Evolutionary conservation across 1,140 invertebrate species (phyloP).

Genomic region (Triops cancriformis): DNA sequence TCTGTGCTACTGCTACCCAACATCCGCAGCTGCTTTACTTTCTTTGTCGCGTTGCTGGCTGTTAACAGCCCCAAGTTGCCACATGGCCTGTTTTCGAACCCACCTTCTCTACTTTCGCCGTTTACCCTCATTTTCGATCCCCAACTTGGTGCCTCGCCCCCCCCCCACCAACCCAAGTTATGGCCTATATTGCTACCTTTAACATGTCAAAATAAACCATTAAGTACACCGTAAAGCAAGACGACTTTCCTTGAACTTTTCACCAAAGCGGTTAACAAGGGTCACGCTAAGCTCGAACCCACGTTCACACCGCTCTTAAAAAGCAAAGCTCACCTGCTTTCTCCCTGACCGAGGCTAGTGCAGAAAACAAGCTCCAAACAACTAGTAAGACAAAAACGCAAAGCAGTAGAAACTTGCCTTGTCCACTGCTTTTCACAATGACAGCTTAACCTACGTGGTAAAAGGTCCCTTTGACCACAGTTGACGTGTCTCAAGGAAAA

Average conservation of each 20-base stretch:
- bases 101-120: background rate
- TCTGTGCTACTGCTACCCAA: background rate
- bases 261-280: background rate
- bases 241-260: background rate
- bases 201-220: background rate
- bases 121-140: no score
- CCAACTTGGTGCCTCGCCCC: background rate
- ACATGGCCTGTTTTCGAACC: background rate
- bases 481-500: no score
- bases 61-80: background rate
- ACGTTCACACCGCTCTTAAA: background rate
- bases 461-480: background rate
- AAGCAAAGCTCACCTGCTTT: background rate
- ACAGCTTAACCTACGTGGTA: background rate
- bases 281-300: background rate
- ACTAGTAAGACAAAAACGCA: no score
- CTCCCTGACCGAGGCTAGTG: no score
- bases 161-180: background rate
- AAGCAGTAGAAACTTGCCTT: no score
- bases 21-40: slow-evolving; percentile 4
- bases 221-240: background rate
- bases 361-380: no score
- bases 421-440: no score
- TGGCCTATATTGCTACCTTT: background rate
- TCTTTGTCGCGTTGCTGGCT: background rate